Conservation (phyloP, 2,113 vertebrate species). For the Sciurus niger region DNA sequence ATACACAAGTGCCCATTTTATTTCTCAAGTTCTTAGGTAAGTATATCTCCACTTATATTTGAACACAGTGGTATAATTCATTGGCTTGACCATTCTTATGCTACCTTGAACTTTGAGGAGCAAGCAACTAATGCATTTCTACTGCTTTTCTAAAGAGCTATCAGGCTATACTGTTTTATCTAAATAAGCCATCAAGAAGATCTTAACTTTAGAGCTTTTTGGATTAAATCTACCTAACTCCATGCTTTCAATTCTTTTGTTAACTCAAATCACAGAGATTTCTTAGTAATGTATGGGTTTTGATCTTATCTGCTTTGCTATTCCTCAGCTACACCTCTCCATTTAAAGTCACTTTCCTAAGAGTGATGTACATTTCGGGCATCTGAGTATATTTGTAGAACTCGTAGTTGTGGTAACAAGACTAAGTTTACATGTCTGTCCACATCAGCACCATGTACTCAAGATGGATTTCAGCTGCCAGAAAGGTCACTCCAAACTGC, state of each 20-base stretch:
- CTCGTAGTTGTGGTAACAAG: conserved; percentile 90
- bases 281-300: conserved; percentile 70
- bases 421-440: conserved; percentile 91
- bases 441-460: conserved; percentile 91
- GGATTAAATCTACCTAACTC: conserved; percentile 71
- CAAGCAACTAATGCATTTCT: neutral
- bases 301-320: conserved; percentile 70
- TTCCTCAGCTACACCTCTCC: conserved; percentile 67
- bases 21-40: conserved; percentile 36
- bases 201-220: conserved; percentile 50
- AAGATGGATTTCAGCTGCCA: conserved; percentile 93
- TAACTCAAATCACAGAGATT: conserved; percentile 63
- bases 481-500: conserved; percentile 92
- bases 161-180: conserved; percentile 37
- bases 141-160: neutral
- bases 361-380: conserved; percentile 84
- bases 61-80: neutral
- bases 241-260: conserved; percentile 63
- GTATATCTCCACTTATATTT: neutral
- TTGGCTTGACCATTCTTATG: neutral
- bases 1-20: neutral
- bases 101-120: conserved; percentile 48
- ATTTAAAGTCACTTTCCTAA: conserved; percentile 86
- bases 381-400: conserved; percentile 89
- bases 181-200: conserved; percentile 51